A percentile compares a stretch with the other conserved stretches of the same genome.
Conservation (phyloP, 1,140 invertebrate species). For the Zaprionus vittiger region DNA sequence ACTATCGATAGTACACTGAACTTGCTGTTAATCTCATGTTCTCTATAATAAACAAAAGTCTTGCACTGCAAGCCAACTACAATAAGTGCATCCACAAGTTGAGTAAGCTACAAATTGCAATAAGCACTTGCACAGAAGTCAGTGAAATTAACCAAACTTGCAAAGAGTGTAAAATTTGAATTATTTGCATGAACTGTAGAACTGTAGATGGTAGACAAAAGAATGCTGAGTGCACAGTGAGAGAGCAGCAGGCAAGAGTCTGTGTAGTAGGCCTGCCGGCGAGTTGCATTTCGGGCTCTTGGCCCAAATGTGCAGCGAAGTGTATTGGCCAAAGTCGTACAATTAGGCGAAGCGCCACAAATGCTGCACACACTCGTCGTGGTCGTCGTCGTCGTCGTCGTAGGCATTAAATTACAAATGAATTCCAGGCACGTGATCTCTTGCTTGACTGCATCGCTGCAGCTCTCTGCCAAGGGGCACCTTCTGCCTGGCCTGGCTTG, state of each 20-base stretch:
- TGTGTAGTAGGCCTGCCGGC: neutral
- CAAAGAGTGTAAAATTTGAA: slow-evolving; percentile 7
- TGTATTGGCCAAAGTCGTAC: slow-evolving; percentile 28
- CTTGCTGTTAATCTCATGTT: neutral
- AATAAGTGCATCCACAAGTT: neutral
- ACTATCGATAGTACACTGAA: neutral
- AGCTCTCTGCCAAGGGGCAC: neutral
- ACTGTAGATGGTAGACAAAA: neutral
- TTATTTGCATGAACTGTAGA: slow-evolving; percentile 6
- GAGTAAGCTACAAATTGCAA: neutral
- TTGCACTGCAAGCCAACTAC: neutral
- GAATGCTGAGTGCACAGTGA: neutral
- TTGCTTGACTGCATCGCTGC: slow-evolving; percentile 49
- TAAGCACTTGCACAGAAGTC: neutral
- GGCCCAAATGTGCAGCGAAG: slow-evolving; percentile 45
- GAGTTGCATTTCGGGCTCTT: slow-evolving; percentile 28
- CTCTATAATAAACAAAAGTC: too few relatives aligned
- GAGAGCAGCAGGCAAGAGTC: neutral
- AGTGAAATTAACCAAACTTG: slow-evolving; percentile 1
- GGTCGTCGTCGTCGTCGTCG: neutral
- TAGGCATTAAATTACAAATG: slow-evolving; percentile 59
- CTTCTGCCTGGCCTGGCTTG: neutral
- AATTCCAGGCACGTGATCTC: slow-evolving; percentile 56
- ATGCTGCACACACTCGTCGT: slow-evolving; percentile 15
- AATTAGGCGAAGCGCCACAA: slow-evolving; percentile 47